Evolutionary conservation across 2,888 invertebrate species (phyloP).

Genomic region (Rhorus exstirpatorius): DNA sequence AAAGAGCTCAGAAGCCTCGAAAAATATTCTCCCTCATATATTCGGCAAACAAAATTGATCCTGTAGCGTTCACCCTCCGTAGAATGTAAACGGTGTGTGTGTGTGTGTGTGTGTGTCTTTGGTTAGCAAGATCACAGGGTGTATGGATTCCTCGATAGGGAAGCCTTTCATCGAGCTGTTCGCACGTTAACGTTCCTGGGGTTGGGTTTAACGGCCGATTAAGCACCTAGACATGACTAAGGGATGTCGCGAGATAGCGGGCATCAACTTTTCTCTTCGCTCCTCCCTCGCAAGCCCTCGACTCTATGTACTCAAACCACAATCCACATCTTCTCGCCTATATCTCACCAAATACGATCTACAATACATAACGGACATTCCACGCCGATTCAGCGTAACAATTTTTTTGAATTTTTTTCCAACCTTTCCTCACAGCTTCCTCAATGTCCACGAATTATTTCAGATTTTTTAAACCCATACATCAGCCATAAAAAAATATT

Average conservation of each 20-base stretch:
- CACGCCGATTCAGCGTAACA: background rate
- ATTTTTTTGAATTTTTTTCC: background rate
- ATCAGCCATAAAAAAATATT: background rate
- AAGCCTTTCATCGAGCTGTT: constrained; percentile 28
- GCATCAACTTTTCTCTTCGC: constrained; percentile 12
- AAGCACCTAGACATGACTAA: constrained; percentile 71
- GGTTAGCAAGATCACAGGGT: background rate
- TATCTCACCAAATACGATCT: no score
- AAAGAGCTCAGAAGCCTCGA: constrained; percentile 5
- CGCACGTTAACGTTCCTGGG: constrained; percentile 16
- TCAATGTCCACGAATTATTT: constrained; percentile 1
- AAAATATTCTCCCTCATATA: background rate
- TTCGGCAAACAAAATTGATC: background rate
- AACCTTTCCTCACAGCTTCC: background rate
- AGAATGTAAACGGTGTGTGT: no score
- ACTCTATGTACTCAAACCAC: constrained; percentile 15
- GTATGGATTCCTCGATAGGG: constrained; percentile 18
- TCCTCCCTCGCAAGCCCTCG: background rate
- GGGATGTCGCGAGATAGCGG: constrained; percentile 72
- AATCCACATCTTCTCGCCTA: no score
- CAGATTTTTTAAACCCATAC: background rate
- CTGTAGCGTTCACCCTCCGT: background rate
- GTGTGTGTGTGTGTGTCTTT: background rate
- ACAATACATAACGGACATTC: background rate
- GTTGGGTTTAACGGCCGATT: constrained; percentile 77